phyloP scores from a whole-genome alignment of 1,140 invertebrate species.

The Homarus americanus region DNA sequence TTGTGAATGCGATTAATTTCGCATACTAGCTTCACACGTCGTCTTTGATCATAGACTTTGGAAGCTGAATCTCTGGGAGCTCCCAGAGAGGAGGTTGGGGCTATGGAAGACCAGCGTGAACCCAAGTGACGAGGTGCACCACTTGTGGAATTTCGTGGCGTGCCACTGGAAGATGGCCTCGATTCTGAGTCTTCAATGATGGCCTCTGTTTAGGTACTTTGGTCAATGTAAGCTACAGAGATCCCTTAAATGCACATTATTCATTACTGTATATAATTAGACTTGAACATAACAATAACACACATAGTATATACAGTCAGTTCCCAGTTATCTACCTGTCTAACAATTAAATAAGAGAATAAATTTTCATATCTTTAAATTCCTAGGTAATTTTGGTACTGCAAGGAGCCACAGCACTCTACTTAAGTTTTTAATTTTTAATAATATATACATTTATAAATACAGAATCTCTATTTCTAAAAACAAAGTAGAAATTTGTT shows the following conservation, averaged over 20 bases:
- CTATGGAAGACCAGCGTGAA: background rate
- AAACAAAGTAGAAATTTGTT: no score
- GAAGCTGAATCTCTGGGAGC: background rate
- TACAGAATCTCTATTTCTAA: no score
- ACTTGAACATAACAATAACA: background rate
- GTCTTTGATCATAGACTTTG: conserved; percentile 34
- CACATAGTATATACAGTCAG: background rate
- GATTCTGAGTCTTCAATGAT: conserved; percentile 28
- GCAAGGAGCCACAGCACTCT: no score
- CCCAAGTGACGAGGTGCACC: background rate
- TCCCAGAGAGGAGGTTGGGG: background rate
- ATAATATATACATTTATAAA: no score
- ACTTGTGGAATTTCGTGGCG: conserved; percentile 1
- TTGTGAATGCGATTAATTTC: conserved; percentile 34
- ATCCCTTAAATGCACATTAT: background rate
- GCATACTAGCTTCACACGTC: background rate
- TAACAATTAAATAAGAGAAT: no score
- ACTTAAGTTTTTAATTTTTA: no score
- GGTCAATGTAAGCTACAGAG: background rate
- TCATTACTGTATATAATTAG: background rate
- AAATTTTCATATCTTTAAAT: no score
- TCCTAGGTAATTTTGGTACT: no score
- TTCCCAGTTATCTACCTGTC: background rate
- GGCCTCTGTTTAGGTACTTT: conserved; percentile 33
- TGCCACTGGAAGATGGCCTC: conserved; percentile 31